phyloP scores from a whole-genome alignment of 2,113 vertebrate species.

The Silurus meridionalis region DNA sequence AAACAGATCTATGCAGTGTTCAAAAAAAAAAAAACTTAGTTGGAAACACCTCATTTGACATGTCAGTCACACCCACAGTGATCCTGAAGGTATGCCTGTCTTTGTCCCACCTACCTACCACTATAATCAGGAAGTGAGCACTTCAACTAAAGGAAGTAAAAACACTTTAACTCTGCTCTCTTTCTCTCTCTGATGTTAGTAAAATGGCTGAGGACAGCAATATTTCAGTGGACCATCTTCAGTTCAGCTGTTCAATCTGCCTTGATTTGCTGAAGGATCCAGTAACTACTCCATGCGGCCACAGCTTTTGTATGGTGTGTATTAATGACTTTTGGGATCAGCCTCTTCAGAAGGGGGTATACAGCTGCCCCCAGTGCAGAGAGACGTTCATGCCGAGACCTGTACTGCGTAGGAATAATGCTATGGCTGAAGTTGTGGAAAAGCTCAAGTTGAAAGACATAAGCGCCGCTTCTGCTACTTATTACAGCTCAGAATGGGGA shows the following conservation, averaged over 20 bases:
- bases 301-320: constrained; percentile 40
- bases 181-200: not conserved
- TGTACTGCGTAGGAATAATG: constrained; percentile 35
- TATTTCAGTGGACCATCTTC: constrained; percentile 41
- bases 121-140: constrained; percentile 6
- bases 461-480: not conserved
- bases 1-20: not conserved
- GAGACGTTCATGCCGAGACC: constrained; percentile 39
- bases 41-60: not conserved
- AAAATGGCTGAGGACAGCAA: constrained; percentile 41
- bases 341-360: constrained; percentile 17
- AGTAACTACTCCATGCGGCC: constrained; percentile 33
- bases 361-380: constrained; percentile 44
- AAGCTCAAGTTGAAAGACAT: constrained; percentile 40
- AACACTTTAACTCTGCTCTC: not conserved
- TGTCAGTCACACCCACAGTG: not conserved
- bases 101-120: constrained; percentile 30
- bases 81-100: not conserved
- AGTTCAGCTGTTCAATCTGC: constrained; percentile 42
- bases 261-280: constrained; percentile 38
- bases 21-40: not conserved
- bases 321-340: constrained; percentile 45
- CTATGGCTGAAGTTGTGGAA: constrained; percentile 44
- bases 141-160: no score
- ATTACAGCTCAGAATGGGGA: not conserved